Percentiles rank a stretch among this genome's conserved stretches.
Conservation (phyloP, 2,113 vertebrate genomes). For the Peromyscus polionotus region DNA sequence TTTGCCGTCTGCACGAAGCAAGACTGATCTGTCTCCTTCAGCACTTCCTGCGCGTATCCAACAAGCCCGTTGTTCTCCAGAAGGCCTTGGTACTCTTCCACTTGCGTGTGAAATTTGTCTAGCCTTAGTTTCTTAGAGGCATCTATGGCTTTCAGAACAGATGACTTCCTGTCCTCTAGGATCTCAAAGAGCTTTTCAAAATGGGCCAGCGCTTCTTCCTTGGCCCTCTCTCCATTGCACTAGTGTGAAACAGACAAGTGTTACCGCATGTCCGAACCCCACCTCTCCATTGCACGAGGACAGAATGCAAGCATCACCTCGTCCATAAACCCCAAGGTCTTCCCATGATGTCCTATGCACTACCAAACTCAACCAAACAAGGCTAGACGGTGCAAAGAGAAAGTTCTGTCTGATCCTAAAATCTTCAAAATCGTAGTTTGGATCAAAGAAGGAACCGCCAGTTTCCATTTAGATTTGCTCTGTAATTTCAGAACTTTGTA, state of each 20-base stretch:
- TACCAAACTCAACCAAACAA: conserved; percentile 25
- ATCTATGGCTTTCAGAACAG: conserved; percentile 94
- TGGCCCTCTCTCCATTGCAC: conserved; percentile 95
- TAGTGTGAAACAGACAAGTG: conserved; percentile 76
- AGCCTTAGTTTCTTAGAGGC: conserved; percentile 91
- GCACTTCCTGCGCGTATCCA: conserved; percentile 98
- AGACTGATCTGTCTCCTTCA: conserved; percentile 98
- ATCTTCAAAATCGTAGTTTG: conserved; percentile 10
- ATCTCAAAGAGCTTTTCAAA: conserved; percentile 94
- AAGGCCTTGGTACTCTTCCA: conserved; percentile 98
- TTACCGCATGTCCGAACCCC: neutral
- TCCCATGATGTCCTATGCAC: neutral
- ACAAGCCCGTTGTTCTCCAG: conserved; percentile 97
- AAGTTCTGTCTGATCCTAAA: neutral
- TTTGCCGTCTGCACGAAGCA: conserved; percentile 99
- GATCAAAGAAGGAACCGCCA: neutral
- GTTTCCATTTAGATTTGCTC: neutral
- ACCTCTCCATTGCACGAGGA: neutral
- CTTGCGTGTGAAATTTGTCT: conserved; percentile 92
- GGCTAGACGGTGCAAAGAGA: neutral
- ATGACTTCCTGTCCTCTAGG: conserved; percentile 93
- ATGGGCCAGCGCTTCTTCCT: conserved; percentile 91
- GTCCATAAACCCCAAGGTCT: neutral
- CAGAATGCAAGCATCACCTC: neutral
- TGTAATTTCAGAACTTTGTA: neutral